A percentile compares a stretch with the other conserved stretches of the same genome.
Evolutionary conservation across 1,140 invertebrate species (phyloP).

Genomic region (Cydia pomonella): DNA sequence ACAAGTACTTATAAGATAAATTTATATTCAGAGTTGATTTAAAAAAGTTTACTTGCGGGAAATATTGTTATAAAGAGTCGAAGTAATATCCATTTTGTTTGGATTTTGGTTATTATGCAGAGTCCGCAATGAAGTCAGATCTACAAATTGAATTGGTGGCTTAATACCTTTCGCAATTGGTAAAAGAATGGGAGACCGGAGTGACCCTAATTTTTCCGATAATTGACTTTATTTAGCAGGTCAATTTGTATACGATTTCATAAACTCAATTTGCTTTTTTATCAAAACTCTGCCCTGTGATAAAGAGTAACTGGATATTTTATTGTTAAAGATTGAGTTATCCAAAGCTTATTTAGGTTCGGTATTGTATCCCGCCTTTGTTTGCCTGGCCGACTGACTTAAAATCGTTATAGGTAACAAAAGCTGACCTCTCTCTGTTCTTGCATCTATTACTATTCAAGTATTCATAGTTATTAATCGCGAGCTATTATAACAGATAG

Average conservation of each 20-base stretch:
- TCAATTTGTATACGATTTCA: slow-evolving; percentile 17
- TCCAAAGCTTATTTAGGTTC: slow-evolving; percentile 7
- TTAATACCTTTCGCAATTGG: not conserved
- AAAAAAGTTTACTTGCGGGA: not conserved
- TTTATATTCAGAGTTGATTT: slow-evolving; percentile 17
- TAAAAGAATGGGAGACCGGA: not conserved
- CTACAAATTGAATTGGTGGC: not conserved
- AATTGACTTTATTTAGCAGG: slow-evolving; percentile 15
- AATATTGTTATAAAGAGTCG: not conserved
- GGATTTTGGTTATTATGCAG: not conserved
- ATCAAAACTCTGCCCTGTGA: slow-evolving; percentile 16
- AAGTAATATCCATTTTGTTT: not conserved
- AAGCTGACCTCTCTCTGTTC: slow-evolving; percentile 23
- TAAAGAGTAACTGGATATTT: slow-evolving; percentile 28
- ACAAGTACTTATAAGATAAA: slow-evolving; percentile 32
- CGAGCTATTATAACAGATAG: not conserved
- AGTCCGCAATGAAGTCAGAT: not conserved
- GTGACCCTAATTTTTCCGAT: not conserved
- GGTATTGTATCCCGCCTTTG: slow-evolving; percentile 16
- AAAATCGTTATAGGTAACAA: slow-evolving; percentile 29
- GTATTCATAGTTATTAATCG: not conserved
- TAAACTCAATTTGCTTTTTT: slow-evolving; percentile 13
- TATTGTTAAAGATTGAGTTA: not conserved
- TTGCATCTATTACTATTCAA: not conserved
- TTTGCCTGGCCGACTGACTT: slow-evolving; percentile 19